Evolutionary conservation across 2,113 vertebrate genomes (phyloP).

Genomic region (Donacobius atricapilla): DNA sequence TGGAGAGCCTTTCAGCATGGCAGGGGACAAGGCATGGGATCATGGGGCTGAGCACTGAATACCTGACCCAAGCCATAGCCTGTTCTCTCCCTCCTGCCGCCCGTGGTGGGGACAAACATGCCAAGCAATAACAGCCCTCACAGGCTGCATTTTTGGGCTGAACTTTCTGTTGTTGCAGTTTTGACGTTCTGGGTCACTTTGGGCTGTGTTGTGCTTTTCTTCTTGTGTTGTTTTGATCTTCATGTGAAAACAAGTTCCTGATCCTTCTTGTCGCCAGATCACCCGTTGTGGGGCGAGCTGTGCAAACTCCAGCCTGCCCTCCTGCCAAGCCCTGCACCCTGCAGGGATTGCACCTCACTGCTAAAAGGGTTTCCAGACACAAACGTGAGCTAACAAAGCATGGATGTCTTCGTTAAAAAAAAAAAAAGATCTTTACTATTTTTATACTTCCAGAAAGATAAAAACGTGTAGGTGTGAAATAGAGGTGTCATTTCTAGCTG

Average conservation of each 20-base stretch:
- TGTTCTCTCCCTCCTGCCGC: not conserved
- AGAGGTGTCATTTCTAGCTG: not conserved
- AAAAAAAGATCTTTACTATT: not conserved
- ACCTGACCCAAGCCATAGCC: not conserved
- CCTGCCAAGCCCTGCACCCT: not conserved
- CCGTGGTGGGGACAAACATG: not conserved
- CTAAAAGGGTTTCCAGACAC: not conserved
- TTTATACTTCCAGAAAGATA: constrained; percentile 1
- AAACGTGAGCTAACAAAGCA: not conserved
- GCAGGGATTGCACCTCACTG: not conserved
- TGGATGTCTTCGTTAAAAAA: not conserved
- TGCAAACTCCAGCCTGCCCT: constrained; percentile 12
- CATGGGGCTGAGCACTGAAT: not conserved
- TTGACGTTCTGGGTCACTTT: not conserved
- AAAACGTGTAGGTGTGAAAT: not conserved
- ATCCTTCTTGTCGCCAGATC: not conserved
- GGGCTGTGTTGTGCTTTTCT: constrained; percentile 51
- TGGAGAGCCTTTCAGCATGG: not conserved
- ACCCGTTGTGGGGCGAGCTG: not conserved
- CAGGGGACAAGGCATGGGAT: not conserved
- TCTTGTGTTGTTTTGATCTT: constrained; percentile 50
- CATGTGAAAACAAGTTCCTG: constrained; percentile 40
- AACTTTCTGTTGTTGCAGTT: constrained; percentile 37
- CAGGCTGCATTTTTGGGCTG: constrained; percentile 21
- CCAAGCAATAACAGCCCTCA: not conserved